These are phyloP conservation scores for Noctua janthe DNA, from an alignment of 2,888 invertebrate genomes.

Conservation along the genomic window DNA sequence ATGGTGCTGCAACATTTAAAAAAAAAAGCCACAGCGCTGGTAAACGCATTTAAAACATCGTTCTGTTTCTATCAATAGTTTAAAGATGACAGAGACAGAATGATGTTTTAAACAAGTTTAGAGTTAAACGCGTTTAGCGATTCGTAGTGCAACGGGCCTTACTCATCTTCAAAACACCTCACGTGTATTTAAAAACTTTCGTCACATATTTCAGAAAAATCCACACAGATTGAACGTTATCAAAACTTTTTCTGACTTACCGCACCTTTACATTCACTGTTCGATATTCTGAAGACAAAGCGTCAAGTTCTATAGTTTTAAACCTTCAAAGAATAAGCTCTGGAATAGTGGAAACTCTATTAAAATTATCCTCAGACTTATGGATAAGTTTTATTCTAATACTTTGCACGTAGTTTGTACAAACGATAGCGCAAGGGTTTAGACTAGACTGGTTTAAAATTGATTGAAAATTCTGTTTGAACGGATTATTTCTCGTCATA, in stretches of 20 bases:
- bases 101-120: too few species aligned
- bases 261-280: conserved; percentile 53
- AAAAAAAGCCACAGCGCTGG: too few species aligned
- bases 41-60: too few species aligned
- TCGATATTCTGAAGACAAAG: conserved; percentile 68
- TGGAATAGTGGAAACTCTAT: conserved; percentile 55
- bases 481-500: not conserved
- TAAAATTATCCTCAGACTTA: conserved; percentile 54
- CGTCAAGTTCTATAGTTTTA: conserved; percentile 64
- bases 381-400: conserved; percentile 57
- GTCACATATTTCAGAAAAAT: conserved; percentile 44
- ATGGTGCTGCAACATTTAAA: too few species aligned
- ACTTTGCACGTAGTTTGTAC: conserved; percentile 51
- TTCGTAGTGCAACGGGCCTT: too few species aligned
- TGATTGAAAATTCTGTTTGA: conserved; percentile 9
- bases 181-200: conserved; percentile 10
- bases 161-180: conserved; percentile 16
- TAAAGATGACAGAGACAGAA: too few species aligned
- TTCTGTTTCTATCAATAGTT: too few species aligned
- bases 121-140: too few species aligned
- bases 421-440: conserved; percentile 19
- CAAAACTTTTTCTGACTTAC: conserved; percentile 54
- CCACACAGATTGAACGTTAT: conserved; percentile 52
- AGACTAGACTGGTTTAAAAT: conserved; percentile 2
- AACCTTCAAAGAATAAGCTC: conserved; percentile 62